Evolutionary conservation across 2,888 invertebrate genomes (phyloP).

Genomic region (Ectobius pallidus): DNA sequence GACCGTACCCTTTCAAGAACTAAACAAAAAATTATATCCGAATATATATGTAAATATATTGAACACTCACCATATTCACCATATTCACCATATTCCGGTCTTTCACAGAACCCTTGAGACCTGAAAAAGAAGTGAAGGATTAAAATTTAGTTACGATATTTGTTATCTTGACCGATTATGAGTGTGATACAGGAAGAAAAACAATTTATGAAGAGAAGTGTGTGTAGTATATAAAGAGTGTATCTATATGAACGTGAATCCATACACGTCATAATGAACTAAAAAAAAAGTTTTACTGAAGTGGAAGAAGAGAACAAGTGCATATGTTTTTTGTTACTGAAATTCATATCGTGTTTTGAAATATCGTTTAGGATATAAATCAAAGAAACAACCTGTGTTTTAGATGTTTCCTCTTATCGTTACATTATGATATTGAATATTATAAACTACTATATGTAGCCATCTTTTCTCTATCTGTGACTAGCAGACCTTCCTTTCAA

Average conservation of each 20-base stretch:
- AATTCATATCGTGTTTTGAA: slow-evolving; percentile 29
- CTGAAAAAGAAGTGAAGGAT: too few species aligned
- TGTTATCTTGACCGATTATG: too few species aligned
- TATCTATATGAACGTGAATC: background rate
- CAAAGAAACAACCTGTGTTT: slow-evolving; percentile 24
- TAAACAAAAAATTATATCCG: too few species aligned
- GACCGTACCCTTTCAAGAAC: too few species aligned
- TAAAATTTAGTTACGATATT: too few species aligned
- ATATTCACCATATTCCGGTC: too few species aligned
- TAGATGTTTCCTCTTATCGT: slow-evolving; percentile 28
- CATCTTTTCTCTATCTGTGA: slow-evolving; percentile 31
- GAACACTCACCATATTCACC: too few species aligned
- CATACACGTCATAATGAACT: background rate
- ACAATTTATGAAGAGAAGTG: background rate
- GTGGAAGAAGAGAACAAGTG: background rate
- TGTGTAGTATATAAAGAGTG: background rate
- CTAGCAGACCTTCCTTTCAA: background rate
- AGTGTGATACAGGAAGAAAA: slow-evolving; percentile 6
- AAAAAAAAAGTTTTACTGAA: slow-evolving; percentile 5
- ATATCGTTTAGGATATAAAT: slow-evolving; percentile 12
- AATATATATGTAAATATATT: too few species aligned
- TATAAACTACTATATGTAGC: slow-evolving; percentile 26
- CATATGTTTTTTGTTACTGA: slow-evolving; percentile 16
- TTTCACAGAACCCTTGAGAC: too few species aligned
- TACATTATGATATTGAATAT: slow-evolving; percentile 23